Base-by-base conservation (phyloP, 2,888 invertebrate genomes). In the Trypoxylon attenuatum region DNA sequence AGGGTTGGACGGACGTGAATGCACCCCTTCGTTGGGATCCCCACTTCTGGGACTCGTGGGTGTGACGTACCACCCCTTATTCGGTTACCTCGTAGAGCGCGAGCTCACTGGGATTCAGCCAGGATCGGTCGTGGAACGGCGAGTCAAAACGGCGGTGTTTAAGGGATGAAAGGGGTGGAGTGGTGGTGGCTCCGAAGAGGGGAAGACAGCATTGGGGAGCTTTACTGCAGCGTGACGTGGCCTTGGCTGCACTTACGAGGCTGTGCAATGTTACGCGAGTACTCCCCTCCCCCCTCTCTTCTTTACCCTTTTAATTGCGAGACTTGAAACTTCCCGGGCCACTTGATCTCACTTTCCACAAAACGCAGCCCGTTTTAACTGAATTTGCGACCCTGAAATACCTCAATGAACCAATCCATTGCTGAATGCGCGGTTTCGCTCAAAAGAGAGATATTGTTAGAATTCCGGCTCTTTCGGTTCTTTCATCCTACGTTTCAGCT, bases 151-250 rank as follows among this genome's bases (percentile, higher is more conserved):
- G 69, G 68, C 55, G 56, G 60, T 63, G 47, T 45, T 47, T 25
- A 51, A 25, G 38, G 39, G 25, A 19, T 41, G 56, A 63, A 39
- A 21, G 33, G 16, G 1, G 16, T 23, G 57, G 39, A 41, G 42
- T 13, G 33, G 2, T 4, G 33, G 2, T 4, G 2, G 33, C n/a
- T n/a, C n/a, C n/a, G n/a, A 13, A 13, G 33, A 5, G n/a, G 33
- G 33, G 2, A 0, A 4, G 33, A 2, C 33, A 33, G 33, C n/a
- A 5, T 13, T 13, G 33, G 33, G 33, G 33, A 33, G 47, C 10
- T 52, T 60, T 69, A 59, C 70, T 65, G 76, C 70, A 68, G 66
- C 53, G 54, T 73, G 64, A 70, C 70, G 73, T 73, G 70, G 63
- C 69, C 73, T 73, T 73, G 73, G 59, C 18, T 33, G 58, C 62